Conservation (phyloP, 2,888 invertebrate species). For the Agrochola circellaris region DNA sequence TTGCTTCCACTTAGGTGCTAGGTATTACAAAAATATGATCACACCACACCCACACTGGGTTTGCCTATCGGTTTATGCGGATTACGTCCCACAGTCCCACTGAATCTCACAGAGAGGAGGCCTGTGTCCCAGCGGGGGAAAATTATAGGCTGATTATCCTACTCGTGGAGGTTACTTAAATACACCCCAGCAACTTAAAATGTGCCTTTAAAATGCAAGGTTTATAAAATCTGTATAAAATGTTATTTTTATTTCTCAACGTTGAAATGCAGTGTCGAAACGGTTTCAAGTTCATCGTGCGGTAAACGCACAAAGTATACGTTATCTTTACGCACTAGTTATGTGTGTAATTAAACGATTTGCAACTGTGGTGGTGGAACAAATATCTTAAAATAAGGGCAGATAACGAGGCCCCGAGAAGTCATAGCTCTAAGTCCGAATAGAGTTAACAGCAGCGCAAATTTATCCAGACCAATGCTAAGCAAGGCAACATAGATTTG, state of each 20-base stretch:
- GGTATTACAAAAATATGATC: no score
- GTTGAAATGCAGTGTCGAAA: slow-evolving; percentile 46
- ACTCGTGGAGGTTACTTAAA: neutral
- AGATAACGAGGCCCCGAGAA: slow-evolving; percentile 77
- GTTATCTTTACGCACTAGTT: slow-evolving; percentile 65
- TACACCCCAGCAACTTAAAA: neutral
- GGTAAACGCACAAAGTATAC: slow-evolving; percentile 17
- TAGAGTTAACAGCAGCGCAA: slow-evolving; percentile 80
- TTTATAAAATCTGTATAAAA: neutral
- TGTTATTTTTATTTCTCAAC: slow-evolving; percentile 32
- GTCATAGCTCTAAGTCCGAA: slow-evolving; percentile 84
- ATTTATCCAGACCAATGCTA: slow-evolving; percentile 75
- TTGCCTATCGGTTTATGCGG: no score
- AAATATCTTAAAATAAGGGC: slow-evolving; percentile 61
- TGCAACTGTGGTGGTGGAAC: slow-evolving; percentile 26
- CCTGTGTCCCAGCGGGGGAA: neutral
- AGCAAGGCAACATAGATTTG: slow-evolving; percentile 73
- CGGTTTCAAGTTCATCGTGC: slow-evolving; percentile 55
- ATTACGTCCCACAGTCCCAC: no score
- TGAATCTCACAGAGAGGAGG: neutral
- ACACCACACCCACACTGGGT: neutral
- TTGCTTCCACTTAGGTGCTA: no score
- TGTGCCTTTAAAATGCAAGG: neutral
- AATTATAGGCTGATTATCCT: neutral
- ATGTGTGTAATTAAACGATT: slow-evolving; percentile 46